A percentile compares a stretch with the other conserved stretches of the same genome.
Evolutionary conservation across 2,888 invertebrate species (phyloP).

Genomic region (Sepioteuthis lessoniana): DNA sequence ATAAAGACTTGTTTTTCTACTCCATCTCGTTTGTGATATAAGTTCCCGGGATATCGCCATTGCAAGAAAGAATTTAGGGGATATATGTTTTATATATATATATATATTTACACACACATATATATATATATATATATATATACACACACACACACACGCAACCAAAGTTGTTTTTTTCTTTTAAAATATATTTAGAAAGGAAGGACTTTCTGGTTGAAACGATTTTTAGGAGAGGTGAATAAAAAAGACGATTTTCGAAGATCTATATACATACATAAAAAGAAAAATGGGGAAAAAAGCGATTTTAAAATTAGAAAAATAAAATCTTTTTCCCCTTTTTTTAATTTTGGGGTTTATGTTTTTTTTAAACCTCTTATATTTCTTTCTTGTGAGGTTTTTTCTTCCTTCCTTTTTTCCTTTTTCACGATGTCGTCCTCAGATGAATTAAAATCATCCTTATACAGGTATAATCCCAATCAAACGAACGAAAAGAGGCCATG

Average conservation of each 20-base stretch:
- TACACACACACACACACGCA: background rate
- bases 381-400: background rate
- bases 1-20: background rate
- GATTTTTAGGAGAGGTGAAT: background rate
- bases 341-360: background rate
- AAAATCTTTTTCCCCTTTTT: background rate
- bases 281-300: background rate
- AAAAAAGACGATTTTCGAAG: background rate
- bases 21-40: background rate
- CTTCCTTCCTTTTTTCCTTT: background rate
- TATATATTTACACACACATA: too few species aligned
- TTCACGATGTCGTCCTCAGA: background rate
- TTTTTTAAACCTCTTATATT: background rate
- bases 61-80: background rate
- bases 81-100: too few species aligned
- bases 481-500: background rate
- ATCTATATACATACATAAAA: background rate
- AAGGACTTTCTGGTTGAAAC: background rate
- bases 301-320: slow-evolving; percentile 3
- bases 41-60: slow-evolving; percentile 1
- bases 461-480: slow-evolving; percentile 12
- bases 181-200: background rate
- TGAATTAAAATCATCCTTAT: background rate
- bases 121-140: too few species aligned
- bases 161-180: background rate